A percentile compares a stretch with the other conserved stretches of the same genome.
Conservation (phyloP, 23 tunicate genomes). For the Phallusia fumigata region DNA sequence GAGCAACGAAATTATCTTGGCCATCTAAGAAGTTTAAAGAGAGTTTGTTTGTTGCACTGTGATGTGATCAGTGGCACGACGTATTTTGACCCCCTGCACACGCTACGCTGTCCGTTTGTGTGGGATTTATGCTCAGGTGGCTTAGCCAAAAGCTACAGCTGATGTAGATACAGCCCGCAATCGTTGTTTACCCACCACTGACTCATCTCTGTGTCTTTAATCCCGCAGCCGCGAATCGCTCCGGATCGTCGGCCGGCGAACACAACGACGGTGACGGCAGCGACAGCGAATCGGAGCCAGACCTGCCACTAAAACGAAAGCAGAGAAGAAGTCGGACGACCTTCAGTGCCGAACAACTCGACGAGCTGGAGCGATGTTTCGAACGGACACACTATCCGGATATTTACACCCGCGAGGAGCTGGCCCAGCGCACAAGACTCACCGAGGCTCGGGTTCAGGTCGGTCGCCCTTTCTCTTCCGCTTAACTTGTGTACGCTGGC, state of each 20-base stretch:
- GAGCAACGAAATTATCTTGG: neutral
- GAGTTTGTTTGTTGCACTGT: constrained; percentile 3
- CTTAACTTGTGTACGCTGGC: too few species aligned
- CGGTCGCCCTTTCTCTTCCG: too few species aligned
- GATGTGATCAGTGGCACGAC: neutral
- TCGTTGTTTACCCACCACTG: too few species aligned
- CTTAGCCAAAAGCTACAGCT: too few species aligned
- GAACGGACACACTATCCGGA: constrained; percentile 98
- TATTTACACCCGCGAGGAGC: constrained; percentile 90
- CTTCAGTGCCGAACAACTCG: constrained; percentile 93
- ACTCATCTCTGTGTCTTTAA: too few species aligned
- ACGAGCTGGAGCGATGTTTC: constrained; percentile 93
- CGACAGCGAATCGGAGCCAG: constrained; percentile 85
- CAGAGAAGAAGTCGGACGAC: constrained; percentile 96
- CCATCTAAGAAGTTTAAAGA: neutral
- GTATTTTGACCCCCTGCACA: too few species aligned
- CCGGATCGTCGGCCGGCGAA: constrained; percentile 47
- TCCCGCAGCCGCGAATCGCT: constrained; percentile 12
- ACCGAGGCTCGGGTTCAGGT: constrained; percentile 99
- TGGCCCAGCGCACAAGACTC: constrained; percentile 84
- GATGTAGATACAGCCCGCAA: too few species aligned
- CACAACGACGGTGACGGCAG: constrained; percentile 73
- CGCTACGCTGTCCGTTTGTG: too few species aligned
- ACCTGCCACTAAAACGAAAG: constrained; percentile 86
- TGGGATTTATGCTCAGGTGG: too few species aligned